These are phyloP conservation scores for Drosophila mayri DNA, from an alignment of 1,140 invertebrate genomes.

Conservation along the genomic window DNA sequence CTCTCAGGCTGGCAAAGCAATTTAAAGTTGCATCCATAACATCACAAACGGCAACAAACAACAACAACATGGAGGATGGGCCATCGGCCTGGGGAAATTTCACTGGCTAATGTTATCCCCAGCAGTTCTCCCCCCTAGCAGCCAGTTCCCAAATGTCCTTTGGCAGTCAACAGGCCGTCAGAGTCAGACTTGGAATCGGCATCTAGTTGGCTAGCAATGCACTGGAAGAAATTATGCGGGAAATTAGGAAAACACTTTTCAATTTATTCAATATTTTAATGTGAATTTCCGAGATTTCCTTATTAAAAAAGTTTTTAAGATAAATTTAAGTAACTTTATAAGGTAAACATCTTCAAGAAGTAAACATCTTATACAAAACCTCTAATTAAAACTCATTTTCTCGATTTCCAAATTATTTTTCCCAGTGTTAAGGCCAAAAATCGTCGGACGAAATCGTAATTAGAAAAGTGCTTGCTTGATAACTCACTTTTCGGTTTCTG, in stretches of 20 bases:
- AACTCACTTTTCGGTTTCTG: conserved; percentile 64
- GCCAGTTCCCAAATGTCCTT: conserved; percentile 29
- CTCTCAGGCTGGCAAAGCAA: conserved; percentile 64
- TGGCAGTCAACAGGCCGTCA: conserved; percentile 64
- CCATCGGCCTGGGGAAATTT: conserved; percentile 77
- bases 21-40: conserved; percentile 82
- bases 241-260: no score
- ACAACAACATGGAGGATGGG: conserved; percentile 26
- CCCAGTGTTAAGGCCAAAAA: conserved; percentile 16
- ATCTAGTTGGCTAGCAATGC: background rate
- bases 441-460: conserved; percentile 64
- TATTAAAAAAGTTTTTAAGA: no score
- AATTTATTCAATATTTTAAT: no score
- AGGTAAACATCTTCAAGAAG: no score
- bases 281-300: no score
- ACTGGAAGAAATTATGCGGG: background rate
- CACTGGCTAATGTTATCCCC: conserved; percentile 73
- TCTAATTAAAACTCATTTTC: no score
- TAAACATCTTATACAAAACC: background rate
- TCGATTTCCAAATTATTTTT: background rate
- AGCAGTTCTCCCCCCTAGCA: conserved; percentile 4
- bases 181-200: conserved; percentile 36
- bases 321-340: no score
- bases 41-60: conserved; percentile 57
- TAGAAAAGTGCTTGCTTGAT: conserved; percentile 81